Evolutionary conservation across 2,888 invertebrate genomes (phyloP).

Genomic region (Cataglyphis albicans): DNA sequence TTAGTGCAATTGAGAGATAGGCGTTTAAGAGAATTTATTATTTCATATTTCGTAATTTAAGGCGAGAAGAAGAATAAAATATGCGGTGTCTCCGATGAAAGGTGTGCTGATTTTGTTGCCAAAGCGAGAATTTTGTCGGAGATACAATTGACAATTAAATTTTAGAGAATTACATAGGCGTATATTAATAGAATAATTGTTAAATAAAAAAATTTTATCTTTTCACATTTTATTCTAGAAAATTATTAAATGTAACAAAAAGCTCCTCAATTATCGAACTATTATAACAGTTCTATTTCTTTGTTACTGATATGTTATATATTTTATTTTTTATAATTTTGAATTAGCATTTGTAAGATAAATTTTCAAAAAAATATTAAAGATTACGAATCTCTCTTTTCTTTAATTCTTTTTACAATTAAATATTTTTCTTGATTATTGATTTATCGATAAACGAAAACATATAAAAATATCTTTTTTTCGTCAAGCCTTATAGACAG

Average conservation of each 20-base stretch:
- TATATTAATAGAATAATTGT: constrained; percentile 29
- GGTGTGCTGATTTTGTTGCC: constrained; percentile 9
- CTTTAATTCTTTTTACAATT: not conserved
- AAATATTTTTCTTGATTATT: not conserved
- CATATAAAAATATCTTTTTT: not conserved
- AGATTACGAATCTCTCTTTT: not conserved
- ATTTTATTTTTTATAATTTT: not conserved
- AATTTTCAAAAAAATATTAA: not conserved
- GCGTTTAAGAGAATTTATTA: constrained; percentile 28
- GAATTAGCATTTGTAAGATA: not conserved
- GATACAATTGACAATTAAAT: constrained; percentile 25
- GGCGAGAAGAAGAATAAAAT: not conserved
- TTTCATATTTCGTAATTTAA: constrained; percentile 37
- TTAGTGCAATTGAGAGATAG: constrained; percentile 36
- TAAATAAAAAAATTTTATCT: constrained; percentile 46
- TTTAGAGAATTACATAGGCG: constrained; percentile 35
- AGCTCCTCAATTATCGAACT: not conserved
- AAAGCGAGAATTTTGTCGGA: constrained; percentile 15
- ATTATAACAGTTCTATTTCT: not conserved
- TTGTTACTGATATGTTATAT: not conserved
- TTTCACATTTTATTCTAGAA: not conserved
- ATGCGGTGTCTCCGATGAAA: constrained; percentile 23
- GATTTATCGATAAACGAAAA: not conserved
- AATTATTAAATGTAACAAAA: constrained; percentile 14
- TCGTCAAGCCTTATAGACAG: not conserved